A percentile compares a stretch with the other conserved stretches of the same genome.
Conservation (phyloP, 1,140 invertebrate genomes). For the Phenacoccus solenopsis region DNA sequence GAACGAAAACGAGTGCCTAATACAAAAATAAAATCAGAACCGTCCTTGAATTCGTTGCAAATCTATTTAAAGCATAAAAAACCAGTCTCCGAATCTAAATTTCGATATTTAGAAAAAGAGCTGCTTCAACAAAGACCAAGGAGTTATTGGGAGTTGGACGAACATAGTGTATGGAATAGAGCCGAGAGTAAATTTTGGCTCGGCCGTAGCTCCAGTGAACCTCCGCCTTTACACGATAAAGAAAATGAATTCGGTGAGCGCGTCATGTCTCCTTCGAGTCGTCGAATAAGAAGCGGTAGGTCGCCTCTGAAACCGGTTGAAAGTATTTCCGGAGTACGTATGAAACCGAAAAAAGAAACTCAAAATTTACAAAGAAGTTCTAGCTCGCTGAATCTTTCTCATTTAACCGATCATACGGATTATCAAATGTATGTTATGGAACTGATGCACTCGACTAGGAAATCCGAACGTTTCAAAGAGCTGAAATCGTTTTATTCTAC, state of each 20-base stretch:
- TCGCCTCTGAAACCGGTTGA: constrained; percentile 31
- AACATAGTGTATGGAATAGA: constrained; percentile 25
- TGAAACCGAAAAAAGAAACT: constrained; percentile 31
- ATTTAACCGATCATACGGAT: constrained; percentile 37
- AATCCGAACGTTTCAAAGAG: constrained; percentile 69
- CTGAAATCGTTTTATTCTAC: constrained; percentile 74
- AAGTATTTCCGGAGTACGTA: constrained; percentile 28
- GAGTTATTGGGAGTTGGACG: not conserved
- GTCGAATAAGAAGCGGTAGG: constrained; percentile 43
- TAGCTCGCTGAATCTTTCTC: constrained; percentile 35
- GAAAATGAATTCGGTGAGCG: constrained; percentile 26
- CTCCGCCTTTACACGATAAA: constrained; percentile 31
- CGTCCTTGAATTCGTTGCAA: constrained; percentile 41
- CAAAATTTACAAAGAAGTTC: constrained; percentile 45
- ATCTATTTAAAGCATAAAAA: constrained; percentile 51
- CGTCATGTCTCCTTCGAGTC: constrained; percentile 47
- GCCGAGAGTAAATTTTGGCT: constrained; percentile 15
- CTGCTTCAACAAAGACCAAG: not conserved
- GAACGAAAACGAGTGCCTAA: not conserved
- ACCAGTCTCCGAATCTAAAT: constrained; percentile 56
- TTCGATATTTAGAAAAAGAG: constrained; percentile 45
- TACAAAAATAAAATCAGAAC: constrained; percentile 36
- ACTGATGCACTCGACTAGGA: constrained; percentile 52
- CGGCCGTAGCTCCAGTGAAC: constrained; percentile 38
- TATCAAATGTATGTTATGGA: constrained; percentile 59